These are phyloP conservation scores for Zaprionus taronus DNA, from an alignment of 1,140 invertebrate species.

Conservation along the genomic window DNA sequence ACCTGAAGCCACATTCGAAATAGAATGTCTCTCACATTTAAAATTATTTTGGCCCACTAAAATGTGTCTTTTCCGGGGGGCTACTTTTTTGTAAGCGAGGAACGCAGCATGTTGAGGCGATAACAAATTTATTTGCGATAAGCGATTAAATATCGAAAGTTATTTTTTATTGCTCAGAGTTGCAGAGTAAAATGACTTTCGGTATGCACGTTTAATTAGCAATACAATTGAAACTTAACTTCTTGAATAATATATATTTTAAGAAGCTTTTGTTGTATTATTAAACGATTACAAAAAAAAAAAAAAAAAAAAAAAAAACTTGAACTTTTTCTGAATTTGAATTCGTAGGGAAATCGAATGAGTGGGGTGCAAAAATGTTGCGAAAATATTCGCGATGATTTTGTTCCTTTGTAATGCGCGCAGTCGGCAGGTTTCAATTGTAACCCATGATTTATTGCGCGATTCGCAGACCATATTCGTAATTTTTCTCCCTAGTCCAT, in stretches of 20 bases:
- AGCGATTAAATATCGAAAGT: constrained; percentile 17
- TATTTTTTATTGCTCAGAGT: constrained; percentile 6
- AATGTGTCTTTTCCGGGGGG: constrained; percentile 32
- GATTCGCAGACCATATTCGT: constrained; percentile 48
- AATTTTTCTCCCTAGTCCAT: constrained; percentile 26
- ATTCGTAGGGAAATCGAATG: constrained; percentile 18
- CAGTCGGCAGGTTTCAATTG: constrained; percentile 31
- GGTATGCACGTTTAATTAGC: not conserved
- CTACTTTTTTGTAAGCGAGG: constrained; percentile 41
- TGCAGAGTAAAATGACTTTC: not conserved
- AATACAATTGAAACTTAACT: not conserved
- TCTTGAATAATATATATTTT: not conserved
- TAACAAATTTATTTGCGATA: constrained; percentile 32
- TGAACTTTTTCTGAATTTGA: constrained; percentile 29
- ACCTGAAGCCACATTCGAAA: constrained; percentile 18
- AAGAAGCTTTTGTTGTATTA: not conserved
- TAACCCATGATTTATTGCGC: constrained; percentile 48
- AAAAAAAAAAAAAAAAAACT: too few species aligned
- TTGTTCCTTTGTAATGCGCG: constrained; percentile 42
- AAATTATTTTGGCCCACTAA: constrained; percentile 23
- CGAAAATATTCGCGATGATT: constrained; percentile 42
- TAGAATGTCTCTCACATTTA: constrained; percentile 39
- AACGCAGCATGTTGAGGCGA: constrained; percentile 58
- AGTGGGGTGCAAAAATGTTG: constrained; percentile 12
- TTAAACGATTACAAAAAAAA: not conserved